A percentile compares a stretch with the other conserved stretches of the same genome.
Evolutionary conservation across 2,113 vertebrate species (phyloP).

Genomic region (Protobothrops mucrosquamatus): DNA sequence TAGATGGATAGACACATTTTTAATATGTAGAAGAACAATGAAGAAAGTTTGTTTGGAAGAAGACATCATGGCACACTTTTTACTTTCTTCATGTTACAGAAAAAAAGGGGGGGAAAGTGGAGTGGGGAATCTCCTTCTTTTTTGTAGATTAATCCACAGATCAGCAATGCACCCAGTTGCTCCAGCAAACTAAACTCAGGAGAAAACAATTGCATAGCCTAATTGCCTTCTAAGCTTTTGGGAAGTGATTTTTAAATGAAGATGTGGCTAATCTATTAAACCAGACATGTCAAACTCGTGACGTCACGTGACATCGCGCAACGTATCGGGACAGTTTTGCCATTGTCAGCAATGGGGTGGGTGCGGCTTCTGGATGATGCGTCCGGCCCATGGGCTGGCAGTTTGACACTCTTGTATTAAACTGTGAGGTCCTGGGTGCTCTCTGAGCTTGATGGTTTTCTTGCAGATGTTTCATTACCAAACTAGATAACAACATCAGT

Average conservation of each 20-base stretch:
- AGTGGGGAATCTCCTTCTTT: background rate
- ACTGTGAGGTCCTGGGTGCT: background rate
- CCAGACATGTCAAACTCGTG: too few species aligned
- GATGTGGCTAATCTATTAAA: background rate
- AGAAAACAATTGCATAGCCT: background rate
- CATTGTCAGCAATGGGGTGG: too few species aligned
- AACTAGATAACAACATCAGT: background rate
- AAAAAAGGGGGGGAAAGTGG: accelerated
- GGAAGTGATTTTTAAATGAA: background rate
- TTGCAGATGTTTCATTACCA: background rate
- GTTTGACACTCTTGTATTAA: background rate
- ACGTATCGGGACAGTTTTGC: too few species aligned
- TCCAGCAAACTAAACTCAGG: background rate
- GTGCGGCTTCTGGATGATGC: too few species aligned
- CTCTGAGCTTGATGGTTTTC: background rate
- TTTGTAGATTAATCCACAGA: background rate
- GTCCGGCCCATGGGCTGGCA: too few species aligned
- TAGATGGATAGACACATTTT: background rate
- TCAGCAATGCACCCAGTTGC: background rate
- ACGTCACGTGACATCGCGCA: too few species aligned
- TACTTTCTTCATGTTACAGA: background rate
- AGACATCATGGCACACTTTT: background rate
- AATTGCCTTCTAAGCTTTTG: background rate
- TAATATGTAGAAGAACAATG: background rate
- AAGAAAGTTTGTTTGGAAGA: background rate